A percentile compares a stretch with the other conserved stretches of the same genome.
phyloP scores from a whole-genome alignment of 2,888 invertebrate species.

The Allacma fusca region DNA sequence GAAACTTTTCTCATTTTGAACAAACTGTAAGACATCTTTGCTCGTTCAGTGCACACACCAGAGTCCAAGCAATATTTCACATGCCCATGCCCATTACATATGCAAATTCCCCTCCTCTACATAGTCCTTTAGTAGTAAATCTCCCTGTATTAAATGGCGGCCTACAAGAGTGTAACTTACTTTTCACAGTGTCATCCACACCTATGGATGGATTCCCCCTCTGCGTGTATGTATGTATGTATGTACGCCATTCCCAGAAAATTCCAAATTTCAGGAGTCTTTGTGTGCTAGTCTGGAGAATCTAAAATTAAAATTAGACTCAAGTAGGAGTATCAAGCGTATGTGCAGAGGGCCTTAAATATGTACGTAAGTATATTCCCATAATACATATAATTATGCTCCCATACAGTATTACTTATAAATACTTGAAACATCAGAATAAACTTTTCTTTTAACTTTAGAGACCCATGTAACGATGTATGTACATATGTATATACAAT shows the following conservation, averaged over 20 bases:
- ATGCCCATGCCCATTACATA: neutral
- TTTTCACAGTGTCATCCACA: neutral
- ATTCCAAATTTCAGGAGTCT: neutral
- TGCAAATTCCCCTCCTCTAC: neutral
- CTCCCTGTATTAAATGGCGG: neutral
- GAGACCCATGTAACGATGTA: too few relatives aligned
- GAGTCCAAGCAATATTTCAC: constrained; percentile 1
- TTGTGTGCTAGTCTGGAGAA: neutral
- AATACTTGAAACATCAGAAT: too few relatives aligned
- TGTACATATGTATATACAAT: too few relatives aligned
- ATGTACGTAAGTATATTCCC: too few relatives aligned
- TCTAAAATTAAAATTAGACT: neutral
- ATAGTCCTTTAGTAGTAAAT: neutral
- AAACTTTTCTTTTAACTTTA: too few relatives aligned
- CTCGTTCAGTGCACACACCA: neutral
- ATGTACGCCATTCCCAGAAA: neutral
- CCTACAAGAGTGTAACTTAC: neutral
- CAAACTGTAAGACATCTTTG: constrained; percentile 21
- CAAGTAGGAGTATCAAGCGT: neutral
- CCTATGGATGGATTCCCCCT: neutral
- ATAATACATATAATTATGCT: too few relatives aligned
- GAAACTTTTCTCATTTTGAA: constrained; percentile 23
- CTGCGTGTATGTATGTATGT: neutral
- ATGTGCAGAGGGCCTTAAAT: too few relatives aligned
- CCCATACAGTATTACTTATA: too few relatives aligned